These are phyloP conservation scores for Anastatus disparis DNA, from an alignment of 1,140 invertebrate genomes.

Conservation along the genomic window DNA sequence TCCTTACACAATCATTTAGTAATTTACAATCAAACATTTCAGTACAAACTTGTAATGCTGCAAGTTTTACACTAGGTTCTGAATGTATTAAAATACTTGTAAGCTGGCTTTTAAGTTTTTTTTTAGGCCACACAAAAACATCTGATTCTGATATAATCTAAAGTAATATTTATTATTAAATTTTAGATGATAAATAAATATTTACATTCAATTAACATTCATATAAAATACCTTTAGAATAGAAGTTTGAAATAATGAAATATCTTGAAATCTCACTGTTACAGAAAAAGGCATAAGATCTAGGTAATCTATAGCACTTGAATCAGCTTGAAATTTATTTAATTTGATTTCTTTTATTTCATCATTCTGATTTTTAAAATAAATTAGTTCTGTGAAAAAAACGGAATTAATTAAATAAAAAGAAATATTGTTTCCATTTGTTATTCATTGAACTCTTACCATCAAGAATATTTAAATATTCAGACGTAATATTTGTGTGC, in stretches of 20 bases:
- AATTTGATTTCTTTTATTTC: constrained; percentile 44
- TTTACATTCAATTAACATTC: no score
- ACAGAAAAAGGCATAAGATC: constrained; percentile 52
- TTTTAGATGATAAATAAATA: constrained; percentile 20
- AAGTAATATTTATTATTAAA: constrained; percentile 29
- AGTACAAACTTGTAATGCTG: constrained; percentile 47
- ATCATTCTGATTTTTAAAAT: constrained; percentile 38
- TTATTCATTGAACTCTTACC: constrained; percentile 44
- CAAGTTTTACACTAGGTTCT: constrained; percentile 50
- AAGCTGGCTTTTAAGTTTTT: constrained; percentile 46
- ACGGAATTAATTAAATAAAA: constrained; percentile 15
- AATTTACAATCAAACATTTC: constrained; percentile 48
- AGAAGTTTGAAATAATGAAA: constrained; percentile 49
- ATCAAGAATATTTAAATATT: constrained; percentile 55
- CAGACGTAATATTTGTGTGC: constrained; percentile 50
- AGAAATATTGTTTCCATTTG: neutral
- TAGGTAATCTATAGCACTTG: constrained; percentile 51
- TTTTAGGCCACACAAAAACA: constrained; percentile 48
- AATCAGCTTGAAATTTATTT: constrained; percentile 48
- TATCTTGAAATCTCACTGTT: constrained; percentile 43
- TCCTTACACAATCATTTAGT: constrained; percentile 43
- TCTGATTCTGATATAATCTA: constrained; percentile 57
- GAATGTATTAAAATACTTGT: constrained; percentile 47
- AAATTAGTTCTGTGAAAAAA: constrained; percentile 46
- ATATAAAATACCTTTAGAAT: constrained; percentile 51